A percentile compares a stretch with the other conserved stretches of the same genome.
Conservation (phyloP, 2,797 vertebrate genomes). For the Falco cherrug region DNA sequence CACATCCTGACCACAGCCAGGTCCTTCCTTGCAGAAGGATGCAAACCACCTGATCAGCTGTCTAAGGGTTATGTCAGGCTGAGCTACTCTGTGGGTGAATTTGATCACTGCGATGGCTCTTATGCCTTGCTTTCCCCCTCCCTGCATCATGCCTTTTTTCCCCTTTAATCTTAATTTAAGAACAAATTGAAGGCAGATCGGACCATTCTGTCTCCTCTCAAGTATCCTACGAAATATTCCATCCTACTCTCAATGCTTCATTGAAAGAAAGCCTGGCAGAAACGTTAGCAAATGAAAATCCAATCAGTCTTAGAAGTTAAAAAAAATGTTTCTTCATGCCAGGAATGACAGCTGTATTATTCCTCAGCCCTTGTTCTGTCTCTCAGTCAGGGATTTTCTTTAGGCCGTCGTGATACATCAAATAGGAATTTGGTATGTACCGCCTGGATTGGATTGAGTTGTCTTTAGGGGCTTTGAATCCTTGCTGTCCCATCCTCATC, state of each 20-base stretch:
- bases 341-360: conserved; percentile 41
- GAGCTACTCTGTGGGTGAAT: not conserved
- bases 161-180: conserved; percentile 7
- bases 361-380: conserved; percentile 21
- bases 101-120: not conserved
- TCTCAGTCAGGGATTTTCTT: conserved; percentile 10
- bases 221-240: not conserved
- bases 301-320: conserved; percentile 6
- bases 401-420: not conserved
- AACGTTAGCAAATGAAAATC: conserved; percentile 46
- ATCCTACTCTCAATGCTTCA: not conserved
- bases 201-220: not conserved
- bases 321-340: conserved; percentile 19
- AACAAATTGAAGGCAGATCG: not conserved
- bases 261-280: conserved; percentile 36
- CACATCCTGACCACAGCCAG: not conserved
- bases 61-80: not conserved
- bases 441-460: not conserved
- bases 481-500: not conserved
- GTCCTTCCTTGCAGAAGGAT: not conserved
- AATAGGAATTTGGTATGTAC: not conserved
- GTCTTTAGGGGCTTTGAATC: not conserved
- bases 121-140: not conserved
- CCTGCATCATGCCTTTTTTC: not conserved
- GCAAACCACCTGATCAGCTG: not conserved